Evolutionary conservation across 2,888 invertebrate species (phyloP), one percentile per base, ranked within the genome.

Genomic region (Archips xylosteana): DNA sequence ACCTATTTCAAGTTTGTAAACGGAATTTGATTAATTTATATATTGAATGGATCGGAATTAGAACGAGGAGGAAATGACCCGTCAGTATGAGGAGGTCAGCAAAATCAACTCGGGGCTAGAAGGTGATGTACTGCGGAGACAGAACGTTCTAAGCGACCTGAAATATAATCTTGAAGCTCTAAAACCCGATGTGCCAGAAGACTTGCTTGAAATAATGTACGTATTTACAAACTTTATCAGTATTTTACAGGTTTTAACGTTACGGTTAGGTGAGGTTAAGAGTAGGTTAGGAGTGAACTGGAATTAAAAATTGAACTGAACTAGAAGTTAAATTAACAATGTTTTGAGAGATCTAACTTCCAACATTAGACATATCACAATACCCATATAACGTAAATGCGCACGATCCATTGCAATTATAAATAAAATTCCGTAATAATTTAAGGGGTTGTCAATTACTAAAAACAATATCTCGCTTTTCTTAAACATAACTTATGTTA

Each of bases 141-240:
- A 83, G 76, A 74, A 69, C n/a, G 74, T 79, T 49, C 81, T 87
- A 49, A 79, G 83, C 65, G 82, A 84, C 71, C 67, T 90, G 70
- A 84, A 81, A 68, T 70, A 71, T 39, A 76, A 83, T 70, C 77
- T 87, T 4, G 80, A 82, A 8, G 71, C 69, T 8, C 74, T 88
- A 32, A 69, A 75, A 12, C 79, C 86, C 0, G 75, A 78, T 6
- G 76, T 91, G 8, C 88, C 90, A 2, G 86, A 85, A 62, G 78
- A 89, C 63, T 69, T 91, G n/a, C 81, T 87, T 3, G 74, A 71
- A 13, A 81, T 83, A 61, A 73, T 88, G 92, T 92, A 77, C 83
- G 84, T 63, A 23, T 23, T 23, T 23, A 60, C 1, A 9, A 12
- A 13, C 45, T 61, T 75, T n/a, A 34, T 13, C 3, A 57, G 23